These are phyloP conservation scores for Spea hammondii DNA, from an alignment of 2,797 vertebrate genomes.

Conservation along the genomic window DNA sequence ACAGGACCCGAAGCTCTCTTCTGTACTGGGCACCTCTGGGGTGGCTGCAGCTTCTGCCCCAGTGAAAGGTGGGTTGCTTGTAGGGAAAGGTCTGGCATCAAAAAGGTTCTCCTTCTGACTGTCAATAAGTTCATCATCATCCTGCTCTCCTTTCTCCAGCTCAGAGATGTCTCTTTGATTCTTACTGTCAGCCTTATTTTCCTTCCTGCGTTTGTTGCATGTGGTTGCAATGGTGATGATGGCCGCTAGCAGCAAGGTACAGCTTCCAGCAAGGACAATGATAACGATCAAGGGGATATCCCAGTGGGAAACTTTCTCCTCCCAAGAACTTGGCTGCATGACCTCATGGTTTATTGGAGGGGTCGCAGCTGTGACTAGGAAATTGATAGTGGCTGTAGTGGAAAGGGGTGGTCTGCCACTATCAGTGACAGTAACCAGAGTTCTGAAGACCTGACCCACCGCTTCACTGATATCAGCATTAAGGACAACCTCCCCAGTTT, in stretches of 20 bases:
- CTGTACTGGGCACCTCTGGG: slow-evolving; percentile 70
- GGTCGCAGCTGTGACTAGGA: slow-evolving; percentile 78
- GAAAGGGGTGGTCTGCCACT: slow-evolving; percentile 81
- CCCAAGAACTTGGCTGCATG: slow-evolving; percentile 68
- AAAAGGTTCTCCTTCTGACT: slow-evolving; percentile 78
- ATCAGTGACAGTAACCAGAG: slow-evolving; percentile 80
- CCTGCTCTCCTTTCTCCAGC: slow-evolving; percentile 76
- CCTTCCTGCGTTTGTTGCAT: slow-evolving; percentile 83
- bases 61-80: slow-evolving; percentile 71
- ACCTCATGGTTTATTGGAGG: slow-evolving; percentile 72
- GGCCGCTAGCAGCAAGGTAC: slow-evolving; percentile 86
- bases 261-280: slow-evolving; percentile 88
- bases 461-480: slow-evolving; percentile 82
- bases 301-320: slow-evolving; percentile 77
- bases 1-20: slow-evolving; percentile 72
- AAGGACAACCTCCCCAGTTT: slow-evolving; percentile 83
- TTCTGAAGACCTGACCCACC: slow-evolving; percentile 74
- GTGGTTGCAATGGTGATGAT: slow-evolving; percentile 91
- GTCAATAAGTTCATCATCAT: slow-evolving; percentile 70
- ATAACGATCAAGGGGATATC: slow-evolving; percentile 88
- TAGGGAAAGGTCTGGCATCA: slow-evolving; percentile 81
- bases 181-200: slow-evolving; percentile 67
- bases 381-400: slow-evolving; percentile 79
- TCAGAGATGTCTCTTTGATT: slow-evolving; percentile 77
- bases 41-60: slow-evolving; percentile 72